phyloP scores from a whole-genome alignment of 2,113 vertebrate species.

The Arizona elegans region DNA sequence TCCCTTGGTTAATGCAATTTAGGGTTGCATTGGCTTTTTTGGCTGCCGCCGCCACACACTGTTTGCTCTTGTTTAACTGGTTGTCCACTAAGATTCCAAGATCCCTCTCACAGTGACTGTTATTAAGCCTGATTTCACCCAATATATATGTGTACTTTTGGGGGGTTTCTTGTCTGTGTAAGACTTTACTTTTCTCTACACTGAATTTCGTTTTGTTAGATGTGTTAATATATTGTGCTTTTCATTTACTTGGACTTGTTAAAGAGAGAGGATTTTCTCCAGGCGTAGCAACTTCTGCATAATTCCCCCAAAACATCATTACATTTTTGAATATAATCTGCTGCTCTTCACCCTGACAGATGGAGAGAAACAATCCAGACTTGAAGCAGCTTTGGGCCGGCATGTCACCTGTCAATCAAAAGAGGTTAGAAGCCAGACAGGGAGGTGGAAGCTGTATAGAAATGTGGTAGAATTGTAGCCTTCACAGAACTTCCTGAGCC shows the following conservation, averaged over 20 bases:
- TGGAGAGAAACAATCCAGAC: slow-evolving; percentile 41
- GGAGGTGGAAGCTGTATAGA: neutral
- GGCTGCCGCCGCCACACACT: accelerated
- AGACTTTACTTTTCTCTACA: too few species aligned
- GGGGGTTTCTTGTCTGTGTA: too few species aligned
- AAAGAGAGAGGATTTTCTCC: neutral
- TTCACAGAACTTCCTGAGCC: neutral
- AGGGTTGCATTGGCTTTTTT: too few species aligned
- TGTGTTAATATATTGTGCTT: neutral
- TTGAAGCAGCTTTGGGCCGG: slow-evolving; percentile 50
- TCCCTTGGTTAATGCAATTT: too few species aligned
- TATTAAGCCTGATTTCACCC: too few species aligned
- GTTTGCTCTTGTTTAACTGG: too few species aligned
- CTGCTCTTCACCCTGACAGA: slow-evolving; percentile 33
- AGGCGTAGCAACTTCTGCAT: neutral
- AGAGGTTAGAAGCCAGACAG: slow-evolving; percentile 44
- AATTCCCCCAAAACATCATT: neutral
- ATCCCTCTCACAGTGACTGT: too few species aligned
- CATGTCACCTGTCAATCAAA: slow-evolving; percentile 36
- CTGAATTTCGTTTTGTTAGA: neutral
- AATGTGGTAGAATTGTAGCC: neutral
- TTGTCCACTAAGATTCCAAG: too few species aligned
- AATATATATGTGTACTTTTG: too few species aligned
- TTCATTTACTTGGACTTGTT: neutral
- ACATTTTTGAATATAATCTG: neutral